phyloP scores from a whole-genome alignment of 2,113 vertebrate genomes.

The Calyptomena viridis region DNA sequence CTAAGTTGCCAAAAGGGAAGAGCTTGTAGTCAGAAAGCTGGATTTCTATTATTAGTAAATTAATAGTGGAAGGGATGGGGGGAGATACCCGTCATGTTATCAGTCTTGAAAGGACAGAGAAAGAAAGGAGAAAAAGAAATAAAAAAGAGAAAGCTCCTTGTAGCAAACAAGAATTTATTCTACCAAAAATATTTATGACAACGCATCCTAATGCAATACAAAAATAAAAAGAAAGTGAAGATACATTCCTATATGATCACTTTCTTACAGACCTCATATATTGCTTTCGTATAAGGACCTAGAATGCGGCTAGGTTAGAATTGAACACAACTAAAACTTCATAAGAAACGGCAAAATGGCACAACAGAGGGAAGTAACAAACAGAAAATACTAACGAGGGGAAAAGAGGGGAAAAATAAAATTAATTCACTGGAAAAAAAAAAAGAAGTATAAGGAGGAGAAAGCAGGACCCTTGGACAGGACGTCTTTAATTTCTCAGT shows the following conservation, averaged over 20 bases:
- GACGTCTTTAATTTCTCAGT: slow-evolving; percentile 81
- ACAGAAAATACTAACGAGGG: slow-evolving; percentile 72
- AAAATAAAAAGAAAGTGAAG: slow-evolving; percentile 93
- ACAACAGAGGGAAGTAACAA: slow-evolving; percentile 64
- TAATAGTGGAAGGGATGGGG: slow-evolving; percentile 10
- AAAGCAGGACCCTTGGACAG: slow-evolving; percentile 65
- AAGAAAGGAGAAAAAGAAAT: not conserved
- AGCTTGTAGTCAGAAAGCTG: slow-evolving; percentile 38
- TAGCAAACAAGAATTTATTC: slow-evolving; percentile 94
- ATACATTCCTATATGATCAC: slow-evolving; percentile 81
- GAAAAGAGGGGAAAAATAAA: slow-evolving; percentile 40
- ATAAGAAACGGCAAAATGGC: slow-evolving; percentile 61
- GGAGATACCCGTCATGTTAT: slow-evolving; percentile 28
- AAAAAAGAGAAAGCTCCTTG: slow-evolving; percentile 76
- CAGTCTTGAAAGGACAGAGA: slow-evolving; percentile 8
- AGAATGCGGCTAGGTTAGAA: slow-evolving; percentile 71
- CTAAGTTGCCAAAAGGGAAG: slow-evolving; percentile 56
- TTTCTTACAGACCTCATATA: slow-evolving; percentile 85
- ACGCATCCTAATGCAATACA: slow-evolving; percentile 85
- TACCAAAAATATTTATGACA: slow-evolving; percentile 93
- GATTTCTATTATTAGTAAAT: slow-evolving; percentile 66
- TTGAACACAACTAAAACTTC: slow-evolving; percentile 78
- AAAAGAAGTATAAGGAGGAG: not conserved
- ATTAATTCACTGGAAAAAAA: slow-evolving; percentile 29
- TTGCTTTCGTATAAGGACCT: slow-evolving; percentile 78